phyloP scores from a whole-genome alignment of 2,888 invertebrate species.

The Melieria crassipennis region DNA sequence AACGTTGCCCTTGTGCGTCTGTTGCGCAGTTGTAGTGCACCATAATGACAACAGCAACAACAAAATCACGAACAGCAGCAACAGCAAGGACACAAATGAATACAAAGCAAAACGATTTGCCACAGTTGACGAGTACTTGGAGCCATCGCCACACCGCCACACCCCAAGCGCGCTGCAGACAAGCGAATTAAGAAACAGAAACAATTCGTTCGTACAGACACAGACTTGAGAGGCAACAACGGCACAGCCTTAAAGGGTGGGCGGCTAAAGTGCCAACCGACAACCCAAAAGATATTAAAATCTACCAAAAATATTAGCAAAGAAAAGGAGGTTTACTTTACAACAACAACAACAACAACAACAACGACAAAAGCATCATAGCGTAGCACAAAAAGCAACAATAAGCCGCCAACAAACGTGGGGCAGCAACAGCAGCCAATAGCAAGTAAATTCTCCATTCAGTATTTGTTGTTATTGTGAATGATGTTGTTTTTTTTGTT shows the following conservation, averaged over 20 bases:
- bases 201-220: no score
- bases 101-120: no score
- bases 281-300: slow-evolving; percentile 8
- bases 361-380: neutral
- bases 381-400: slow-evolving; percentile 11
- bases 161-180: no score
- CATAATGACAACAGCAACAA: no score
- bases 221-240: neutral
- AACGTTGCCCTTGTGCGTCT: no score
- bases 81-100: no score
- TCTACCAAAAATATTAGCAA: neutral
- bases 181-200: no score
- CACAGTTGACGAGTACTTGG: no score
- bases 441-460: slow-evolving; percentile 30
- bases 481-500: slow-evolving; percentile 19
- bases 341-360: slow-evolving; percentile 5
- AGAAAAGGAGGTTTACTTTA: neutral
- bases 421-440: neutral
- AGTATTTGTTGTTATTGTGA: slow-evolving; percentile 21
- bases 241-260: neutral
- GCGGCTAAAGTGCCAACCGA: no score
- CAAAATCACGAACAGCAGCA: no score
- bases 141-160: no score
- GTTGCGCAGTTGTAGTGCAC: no score
- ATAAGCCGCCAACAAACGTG: slow-evolving; percentile 10